Conservation (phyloP, 2,888 invertebrate species). For the Aspidapion aeneum region DNA sequence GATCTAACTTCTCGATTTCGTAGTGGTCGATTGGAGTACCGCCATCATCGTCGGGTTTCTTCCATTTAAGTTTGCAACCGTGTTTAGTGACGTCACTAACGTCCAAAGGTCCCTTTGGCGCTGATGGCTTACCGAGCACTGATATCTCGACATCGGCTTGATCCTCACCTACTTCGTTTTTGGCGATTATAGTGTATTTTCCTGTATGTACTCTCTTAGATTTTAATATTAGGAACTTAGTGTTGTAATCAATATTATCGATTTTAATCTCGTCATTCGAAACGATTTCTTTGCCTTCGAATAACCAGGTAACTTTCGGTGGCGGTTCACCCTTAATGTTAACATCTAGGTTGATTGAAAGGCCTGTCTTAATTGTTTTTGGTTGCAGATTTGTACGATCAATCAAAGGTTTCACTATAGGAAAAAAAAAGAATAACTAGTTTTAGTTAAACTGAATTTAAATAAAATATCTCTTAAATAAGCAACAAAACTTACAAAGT, state of each 20-base stretch:
- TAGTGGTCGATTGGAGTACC: conserved; percentile 92
- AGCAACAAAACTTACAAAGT: too few relatives aligned
- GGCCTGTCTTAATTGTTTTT: conserved; percentile 83
- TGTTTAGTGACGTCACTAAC: conserved; percentile 88
- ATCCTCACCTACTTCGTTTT: conserved; percentile 92
- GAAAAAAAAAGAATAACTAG: conserved; percentile 1
- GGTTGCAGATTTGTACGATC: conserved; percentile 85
- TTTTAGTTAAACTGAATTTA: too few relatives aligned
- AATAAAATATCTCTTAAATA: too few relatives aligned
- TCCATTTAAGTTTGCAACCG: conserved; percentile 88
- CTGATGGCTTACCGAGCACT: conserved; percentile 72
- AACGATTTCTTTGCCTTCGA: conserved; percentile 65
- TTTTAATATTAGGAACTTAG: conserved; percentile 83
- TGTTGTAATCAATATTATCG: conserved; percentile 85
- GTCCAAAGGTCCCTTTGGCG: conserved; percentile 83
- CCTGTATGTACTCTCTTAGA: conserved; percentile 80
- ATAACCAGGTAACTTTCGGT: conserved; percentile 87
- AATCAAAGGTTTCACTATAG: conserved; percentile 88
- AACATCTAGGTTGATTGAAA: conserved; percentile 82
- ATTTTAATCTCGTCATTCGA: conserved; percentile 65
- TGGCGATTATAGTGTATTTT: conserved; percentile 84
- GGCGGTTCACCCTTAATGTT: conserved; percentile 92
- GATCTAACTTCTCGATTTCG: conserved; percentile 93
- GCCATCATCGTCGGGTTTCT: conserved; percentile 94
- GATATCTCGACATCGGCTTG: conserved; percentile 87